phyloP scores from a whole-genome alignment of 2,113 vertebrate species.

The Heliornis fulica region DNA sequence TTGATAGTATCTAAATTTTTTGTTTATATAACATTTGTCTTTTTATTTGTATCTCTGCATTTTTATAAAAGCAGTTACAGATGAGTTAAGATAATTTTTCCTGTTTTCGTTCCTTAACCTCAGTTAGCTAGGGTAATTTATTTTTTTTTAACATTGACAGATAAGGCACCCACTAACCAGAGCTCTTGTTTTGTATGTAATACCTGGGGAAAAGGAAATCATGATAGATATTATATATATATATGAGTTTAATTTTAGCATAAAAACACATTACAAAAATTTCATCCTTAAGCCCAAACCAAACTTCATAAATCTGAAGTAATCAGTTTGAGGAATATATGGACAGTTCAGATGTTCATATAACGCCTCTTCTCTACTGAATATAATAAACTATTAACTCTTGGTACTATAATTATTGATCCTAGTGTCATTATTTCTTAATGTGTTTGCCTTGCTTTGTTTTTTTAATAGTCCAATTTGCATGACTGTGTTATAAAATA shows the following conservation, averaged over 20 bases:
- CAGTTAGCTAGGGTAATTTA: not conserved
- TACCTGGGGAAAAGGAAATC: not conserved
- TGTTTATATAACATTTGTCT: not conserved
- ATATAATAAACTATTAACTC: not conserved
- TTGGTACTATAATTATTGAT: not conserved
- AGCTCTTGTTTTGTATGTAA: not conserved
- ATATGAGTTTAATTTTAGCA: not conserved
- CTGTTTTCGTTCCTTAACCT: not conserved
- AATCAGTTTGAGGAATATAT: not conserved
- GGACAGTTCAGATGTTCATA: not conserved
- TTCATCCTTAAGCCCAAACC: not conserved
- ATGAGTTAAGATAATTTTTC: not conserved
- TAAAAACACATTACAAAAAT: not conserved
- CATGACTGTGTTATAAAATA: not conserved
- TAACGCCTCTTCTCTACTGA: not conserved
- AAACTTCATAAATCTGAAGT: not conserved
- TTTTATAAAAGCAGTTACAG: not conserved
- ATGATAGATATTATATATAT: not conserved
- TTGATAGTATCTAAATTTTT: not conserved
- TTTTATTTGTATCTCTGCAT: not conserved
- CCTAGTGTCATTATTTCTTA: not conserved
- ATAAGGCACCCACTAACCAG: not conserved
- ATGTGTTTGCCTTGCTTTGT: not conserved
- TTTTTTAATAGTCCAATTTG: not conserved
- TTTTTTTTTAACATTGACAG: not conserved